A percentile compares a stretch with the other conserved stretches of the same genome.
Conservation (phyloP, 1,140 invertebrate species). For the Catajapyx aquilonaris region DNA sequence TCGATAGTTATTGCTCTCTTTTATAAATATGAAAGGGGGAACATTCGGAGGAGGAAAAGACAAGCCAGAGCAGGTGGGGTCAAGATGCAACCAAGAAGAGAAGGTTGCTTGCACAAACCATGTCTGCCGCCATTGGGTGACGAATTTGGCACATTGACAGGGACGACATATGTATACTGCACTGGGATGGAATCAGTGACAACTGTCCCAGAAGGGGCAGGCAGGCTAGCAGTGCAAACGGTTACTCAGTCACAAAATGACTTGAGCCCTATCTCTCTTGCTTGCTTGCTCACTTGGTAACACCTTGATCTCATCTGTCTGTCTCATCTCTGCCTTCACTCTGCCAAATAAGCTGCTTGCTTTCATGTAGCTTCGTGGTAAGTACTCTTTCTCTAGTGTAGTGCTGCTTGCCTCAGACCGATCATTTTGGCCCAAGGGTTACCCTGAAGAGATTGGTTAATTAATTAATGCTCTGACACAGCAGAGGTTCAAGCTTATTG, state of each 20-base stretch:
- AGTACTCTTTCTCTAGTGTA: slow-evolving; percentile 1
- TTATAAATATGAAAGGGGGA: slow-evolving; percentile 10
- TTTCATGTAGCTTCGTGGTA: background rate
- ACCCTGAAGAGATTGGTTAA: background rate
- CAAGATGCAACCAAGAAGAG: background rate
- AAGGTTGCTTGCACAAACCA: background rate
- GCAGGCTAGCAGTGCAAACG: background rate
- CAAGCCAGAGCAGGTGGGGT: background rate
- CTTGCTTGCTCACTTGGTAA: background rate
- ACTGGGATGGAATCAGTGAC: background rate
- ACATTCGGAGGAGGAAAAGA: slow-evolving; percentile 7
- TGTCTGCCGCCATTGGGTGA: background rate
- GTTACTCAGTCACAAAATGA: background rate
- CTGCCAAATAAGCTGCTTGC: background rate
- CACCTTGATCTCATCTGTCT: background rate
- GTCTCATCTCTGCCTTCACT: background rate
- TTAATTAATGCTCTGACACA: background rate
- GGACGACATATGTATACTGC: background rate
- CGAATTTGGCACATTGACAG: background rate
- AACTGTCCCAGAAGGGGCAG: background rate
- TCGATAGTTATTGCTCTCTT: slow-evolving; percentile 3
- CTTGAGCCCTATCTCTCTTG: background rate
- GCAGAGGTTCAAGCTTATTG: background rate
- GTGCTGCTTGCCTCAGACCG: background rate
- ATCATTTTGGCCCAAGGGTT: background rate